phyloP scores from a whole-genome alignment of 2,113 vertebrate genomes.

The Myrmecobius fasciatus region DNA sequence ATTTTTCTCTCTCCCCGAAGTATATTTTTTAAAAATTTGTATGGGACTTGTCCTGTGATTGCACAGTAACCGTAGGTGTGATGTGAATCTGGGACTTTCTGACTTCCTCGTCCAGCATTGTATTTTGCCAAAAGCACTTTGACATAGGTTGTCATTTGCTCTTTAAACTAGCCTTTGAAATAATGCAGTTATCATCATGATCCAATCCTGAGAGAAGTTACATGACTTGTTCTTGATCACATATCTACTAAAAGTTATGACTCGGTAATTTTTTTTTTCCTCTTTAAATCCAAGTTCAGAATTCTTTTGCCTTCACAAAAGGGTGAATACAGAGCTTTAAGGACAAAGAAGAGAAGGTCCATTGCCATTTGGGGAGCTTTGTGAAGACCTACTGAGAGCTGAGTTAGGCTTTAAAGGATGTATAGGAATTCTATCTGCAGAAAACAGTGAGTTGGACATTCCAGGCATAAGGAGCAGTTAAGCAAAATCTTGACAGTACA shows the following conservation, averaged over 20 bases:
- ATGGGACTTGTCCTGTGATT: neutral
- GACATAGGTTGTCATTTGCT: neutral
- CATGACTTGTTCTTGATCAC: neutral
- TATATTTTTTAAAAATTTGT: neutral
- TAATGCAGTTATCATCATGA: neutral
- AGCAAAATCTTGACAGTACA: neutral
- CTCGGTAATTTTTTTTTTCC: neutral
- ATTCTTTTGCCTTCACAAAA: neutral
- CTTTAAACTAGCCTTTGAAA: neutral
- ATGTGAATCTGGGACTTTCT: neutral
- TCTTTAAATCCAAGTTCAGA: neutral
- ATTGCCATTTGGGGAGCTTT: neutral
- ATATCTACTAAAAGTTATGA: neutral
- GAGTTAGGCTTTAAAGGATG: neutral
- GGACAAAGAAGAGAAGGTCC: neutral
- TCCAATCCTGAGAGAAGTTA: neutral
- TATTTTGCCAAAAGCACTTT: neutral
- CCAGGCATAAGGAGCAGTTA: neutral
- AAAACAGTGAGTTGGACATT: neutral
- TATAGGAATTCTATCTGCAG: neutral
- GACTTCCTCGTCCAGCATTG: neutral
- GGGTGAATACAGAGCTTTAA: neutral
- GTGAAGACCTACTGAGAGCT: neutral
- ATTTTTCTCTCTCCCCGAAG: neutral
- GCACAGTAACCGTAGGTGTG: neutral